Conservation (phyloP, 2,113 vertebrate genomes). For the Hydropotes inermis region DNA sequence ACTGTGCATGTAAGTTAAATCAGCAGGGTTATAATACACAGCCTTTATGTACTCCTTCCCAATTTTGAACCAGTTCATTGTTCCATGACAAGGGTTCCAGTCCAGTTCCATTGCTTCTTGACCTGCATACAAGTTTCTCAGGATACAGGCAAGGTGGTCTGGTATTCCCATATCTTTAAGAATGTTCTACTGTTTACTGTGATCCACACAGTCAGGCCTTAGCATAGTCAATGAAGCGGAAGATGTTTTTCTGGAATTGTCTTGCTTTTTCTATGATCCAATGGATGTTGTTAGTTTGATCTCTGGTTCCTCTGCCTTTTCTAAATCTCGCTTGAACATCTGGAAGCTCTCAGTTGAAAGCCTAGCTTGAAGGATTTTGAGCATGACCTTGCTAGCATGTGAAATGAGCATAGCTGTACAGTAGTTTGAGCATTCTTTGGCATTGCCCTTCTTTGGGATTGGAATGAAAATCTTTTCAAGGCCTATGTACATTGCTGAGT, state of each 20-base stretch:
- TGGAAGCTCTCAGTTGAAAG: fast-evolving
- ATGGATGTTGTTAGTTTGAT: neutral
- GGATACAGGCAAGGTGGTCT: neutral
- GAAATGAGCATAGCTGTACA: neutral
- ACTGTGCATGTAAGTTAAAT: neutral
- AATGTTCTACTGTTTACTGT: neutral
- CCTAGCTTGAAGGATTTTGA: neutral
- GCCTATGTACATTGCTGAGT: neutral
- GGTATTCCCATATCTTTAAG: neutral
- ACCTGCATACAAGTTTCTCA: neutral
- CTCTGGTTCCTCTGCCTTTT: neutral
- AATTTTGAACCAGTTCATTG: neutral
- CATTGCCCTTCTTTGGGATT: neutral
- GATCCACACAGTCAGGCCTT: neutral
- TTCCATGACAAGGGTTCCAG: neutral
- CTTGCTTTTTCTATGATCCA: neutral
- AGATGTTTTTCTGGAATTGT: neutral
- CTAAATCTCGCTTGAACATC: neutral
- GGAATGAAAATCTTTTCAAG: neutral
- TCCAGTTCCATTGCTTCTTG: neutral
- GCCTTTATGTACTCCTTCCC: neutral
- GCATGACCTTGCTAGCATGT: neutral
- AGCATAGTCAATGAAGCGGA: neutral
- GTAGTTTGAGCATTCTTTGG: neutral
- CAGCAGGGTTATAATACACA: neutral